Base-by-base conservation (phyloP, 2,888 invertebrate genomes). In the Sesia apiformis region DNA sequence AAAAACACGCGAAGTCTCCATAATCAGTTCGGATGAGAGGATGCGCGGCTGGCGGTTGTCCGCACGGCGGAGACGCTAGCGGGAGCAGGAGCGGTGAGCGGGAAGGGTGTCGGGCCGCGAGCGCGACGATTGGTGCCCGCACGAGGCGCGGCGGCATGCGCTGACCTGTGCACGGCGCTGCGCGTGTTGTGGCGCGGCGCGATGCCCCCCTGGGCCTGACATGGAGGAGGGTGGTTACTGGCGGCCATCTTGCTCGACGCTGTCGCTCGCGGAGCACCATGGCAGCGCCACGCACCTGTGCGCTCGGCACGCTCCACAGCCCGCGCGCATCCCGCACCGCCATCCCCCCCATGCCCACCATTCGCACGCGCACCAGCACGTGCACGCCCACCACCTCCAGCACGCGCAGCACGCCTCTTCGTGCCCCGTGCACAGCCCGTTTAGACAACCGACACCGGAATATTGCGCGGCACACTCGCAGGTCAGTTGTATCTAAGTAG, bases 361-460 rank as follows among this genome's bases (percentile, higher is more conserved):
- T 76, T 57, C 79, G 72, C 57, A 77, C 76, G 66, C 77, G 57
- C 83, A 64, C 67, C 81, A 56, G 75, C 76, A 67, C 72, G 77
- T 62, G 75, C 81, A 69, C 70, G 77, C 91, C 72, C 81, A 91
- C 81, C 71, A 87, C 79, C 76, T 91, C 77, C 69, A 87, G 80
- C 80, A 83, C 68, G 78, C 78, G 67, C 87, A 80, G 64, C 90
- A 81, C 67, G 88, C 81, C 69, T 76, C 84, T 73, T 91, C 92
- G 70, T 94, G 94, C 71, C 94, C 94, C 52, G 93, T 94, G 70
- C 94, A 94, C 84, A 94, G 94, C 71, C 94, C 94, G 39, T 94
- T 93, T 78, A 87, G 94, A 61, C 94, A 92, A 66, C 88, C 87
- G 39, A 82, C 87, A 66, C 89, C 89, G 49, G 88, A 89, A 59